phyloP scores from a whole-genome alignment of 1,140 invertebrate genomes.

The Cydia splendana region DNA sequence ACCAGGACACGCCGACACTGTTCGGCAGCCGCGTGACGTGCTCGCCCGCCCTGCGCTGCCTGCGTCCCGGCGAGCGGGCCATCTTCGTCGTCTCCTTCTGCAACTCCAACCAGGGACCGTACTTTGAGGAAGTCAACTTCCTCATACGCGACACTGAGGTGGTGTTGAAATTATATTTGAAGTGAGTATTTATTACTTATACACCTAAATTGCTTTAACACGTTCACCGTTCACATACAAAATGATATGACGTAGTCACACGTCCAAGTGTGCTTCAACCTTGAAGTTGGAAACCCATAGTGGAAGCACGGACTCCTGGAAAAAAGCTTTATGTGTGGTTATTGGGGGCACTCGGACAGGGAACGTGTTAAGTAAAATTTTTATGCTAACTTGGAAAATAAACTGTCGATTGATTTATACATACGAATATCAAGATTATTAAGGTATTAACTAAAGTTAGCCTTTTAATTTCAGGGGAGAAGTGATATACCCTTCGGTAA shows the following conservation, averaged over 20 bases:
- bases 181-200: slow-evolving; percentile 49
- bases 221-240: too few species aligned
- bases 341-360: too few species aligned
- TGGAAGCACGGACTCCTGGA: too few species aligned
- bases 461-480: slow-evolving; percentile 58
- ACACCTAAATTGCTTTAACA: too few species aligned
- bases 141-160: slow-evolving; percentile 61
- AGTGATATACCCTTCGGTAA: slow-evolving; percentile 68
- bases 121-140: slow-evolving; percentile 73
- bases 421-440: not conserved
- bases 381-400: too few species aligned
- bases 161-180: slow-evolving; percentile 66
- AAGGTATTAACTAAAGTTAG: not conserved
- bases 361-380: too few species aligned
- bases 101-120: slow-evolving; percentile 72
- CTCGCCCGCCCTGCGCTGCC: slow-evolving; percentile 54
- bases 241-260: too few species aligned
- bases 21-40: slow-evolving; percentile 68
- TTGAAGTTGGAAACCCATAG: too few species aligned
- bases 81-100: slow-evolving; percentile 65
- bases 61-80: slow-evolving; percentile 61
- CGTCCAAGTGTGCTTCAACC: too few species aligned
- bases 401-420: too few species aligned
- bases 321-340: too few species aligned
- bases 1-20: slow-evolving; percentile 57